Evolutionary conservation across 1,140 invertebrate genomes (phyloP).

Genomic region (Melitaea cinxia): DNA sequence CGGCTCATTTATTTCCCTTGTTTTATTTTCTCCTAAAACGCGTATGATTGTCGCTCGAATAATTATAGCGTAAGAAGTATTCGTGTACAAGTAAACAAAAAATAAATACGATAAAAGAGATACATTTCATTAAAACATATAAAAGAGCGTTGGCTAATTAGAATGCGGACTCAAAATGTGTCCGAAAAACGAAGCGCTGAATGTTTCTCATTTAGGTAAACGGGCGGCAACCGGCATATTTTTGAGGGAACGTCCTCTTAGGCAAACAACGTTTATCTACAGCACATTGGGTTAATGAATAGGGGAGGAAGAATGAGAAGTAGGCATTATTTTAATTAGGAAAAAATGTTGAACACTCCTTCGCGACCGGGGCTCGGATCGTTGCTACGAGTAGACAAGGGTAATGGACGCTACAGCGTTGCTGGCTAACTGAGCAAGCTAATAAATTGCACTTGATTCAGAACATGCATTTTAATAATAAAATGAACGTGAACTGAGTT

Average conservation of each 20-base stretch:
- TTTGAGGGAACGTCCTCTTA: conserved; percentile 70
- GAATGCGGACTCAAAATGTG: conserved; percentile 53
- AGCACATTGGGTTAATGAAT: conserved; percentile 79
- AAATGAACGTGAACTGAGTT: conserved; percentile 29
- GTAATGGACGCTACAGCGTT: conserved; percentile 40
- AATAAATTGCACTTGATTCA: conserved; percentile 51
- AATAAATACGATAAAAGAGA: conserved; percentile 18
- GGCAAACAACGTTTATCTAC: conserved; percentile 76
- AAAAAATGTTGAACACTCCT: conserved; percentile 63
- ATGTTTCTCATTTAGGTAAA: conserved; percentile 67
- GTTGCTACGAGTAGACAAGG: conserved; percentile 38
- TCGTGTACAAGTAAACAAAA: background rate
- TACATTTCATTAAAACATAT: conserved; percentile 44
- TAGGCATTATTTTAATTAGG: conserved; percentile 81
- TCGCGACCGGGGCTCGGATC: conserved; percentile 41
- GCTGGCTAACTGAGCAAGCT: conserved; percentile 46
- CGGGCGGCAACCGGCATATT: conserved; percentile 71
- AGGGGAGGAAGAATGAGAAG: conserved; percentile 75
- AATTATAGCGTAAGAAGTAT: background rate
- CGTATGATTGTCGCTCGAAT: background rate
- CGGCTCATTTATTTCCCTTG: conserved; percentile 16
- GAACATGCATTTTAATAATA: conserved; percentile 36
- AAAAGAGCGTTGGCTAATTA: conserved; percentile 61
- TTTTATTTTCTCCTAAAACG: background rate
- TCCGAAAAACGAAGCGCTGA: conserved; percentile 62